Evolutionary conservation across 1,140 invertebrate species (phyloP), one percentile per base, ranked within the genome.

Genomic region (Lordiphosa clarofinis): DNA sequence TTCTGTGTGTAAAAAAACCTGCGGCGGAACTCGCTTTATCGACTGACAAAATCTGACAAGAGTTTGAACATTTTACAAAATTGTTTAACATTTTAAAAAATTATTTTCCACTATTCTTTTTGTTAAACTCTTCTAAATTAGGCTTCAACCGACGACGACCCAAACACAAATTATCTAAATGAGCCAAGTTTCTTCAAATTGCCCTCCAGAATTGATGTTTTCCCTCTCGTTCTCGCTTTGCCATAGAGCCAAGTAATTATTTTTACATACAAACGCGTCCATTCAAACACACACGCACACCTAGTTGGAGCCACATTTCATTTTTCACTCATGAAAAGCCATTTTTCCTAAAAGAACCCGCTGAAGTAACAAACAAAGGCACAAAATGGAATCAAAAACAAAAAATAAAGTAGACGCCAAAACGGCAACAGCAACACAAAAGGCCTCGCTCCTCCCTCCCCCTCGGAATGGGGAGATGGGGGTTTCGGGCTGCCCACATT

Each of bases 361-460:
- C 52, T 64, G 59, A 71, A 65, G 73, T 43, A 79, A 62, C 44
- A 86, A 73, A 78, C 68, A 86, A 82, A 82, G 48, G 68, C 73
- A 53, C 43, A 70, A 57, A 70, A 75, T 56, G 66, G 56, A 64
- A 70, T 70, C 67, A 67, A 66, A 47, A 24, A 19, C 60, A 11
- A 43, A 47, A 50, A 54, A 35, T 38, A 58, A 56, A 60, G 53
- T 49, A 54, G 54, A 70, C 61, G 72, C 61, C 65, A 62, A 67
- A 63, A 56, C 52, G 48, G 63, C 63, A 86, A 59, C 58, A 70
- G 71, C 28, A 63, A 70, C 52, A 73, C 55, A 73, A 84, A 73
- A 86, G 58, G 54, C 68, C 73, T 56, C 54, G 58, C 62, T 40
- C 57, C 39, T 39, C 42, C 36, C 50, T 52, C 9, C 12, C 47